Conservation (phyloP, 2,888 invertebrate genomes). For the Tinea pellionella region DNA sequence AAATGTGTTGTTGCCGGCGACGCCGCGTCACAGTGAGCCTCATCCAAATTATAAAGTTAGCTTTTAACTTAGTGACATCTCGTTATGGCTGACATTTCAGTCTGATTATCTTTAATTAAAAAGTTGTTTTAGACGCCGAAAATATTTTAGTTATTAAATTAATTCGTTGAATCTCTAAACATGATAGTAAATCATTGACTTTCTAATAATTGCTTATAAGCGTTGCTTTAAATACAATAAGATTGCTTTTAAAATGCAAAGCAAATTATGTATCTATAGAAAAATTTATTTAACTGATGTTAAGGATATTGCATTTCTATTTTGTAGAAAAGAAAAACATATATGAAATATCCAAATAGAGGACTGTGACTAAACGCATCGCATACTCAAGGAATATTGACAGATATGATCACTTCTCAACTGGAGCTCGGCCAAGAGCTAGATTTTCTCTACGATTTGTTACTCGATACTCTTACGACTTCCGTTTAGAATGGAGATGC, state of each 20-base stretch:
- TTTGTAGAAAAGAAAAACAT: constrained; percentile 6
- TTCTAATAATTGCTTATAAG: constrained; percentile 43
- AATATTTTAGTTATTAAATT: constrained; percentile 57
- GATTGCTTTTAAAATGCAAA: not conserved
- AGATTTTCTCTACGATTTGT: constrained; percentile 63
- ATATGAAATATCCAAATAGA: constrained; percentile 7
- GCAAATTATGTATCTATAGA: not conserved
- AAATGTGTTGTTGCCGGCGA: constrained; percentile 48
- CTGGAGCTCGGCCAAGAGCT: constrained; percentile 63
- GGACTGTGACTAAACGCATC: constrained; percentile 36
- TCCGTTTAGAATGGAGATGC: constrained; percentile 63
- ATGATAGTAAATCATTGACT: constrained; percentile 49
- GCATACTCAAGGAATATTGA: constrained; percentile 62
- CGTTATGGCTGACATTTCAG: constrained; percentile 53
- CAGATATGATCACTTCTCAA: constrained; percentile 66
- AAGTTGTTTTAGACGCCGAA: constrained; percentile 52
- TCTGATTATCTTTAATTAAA: constrained; percentile 63
- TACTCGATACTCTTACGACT: constrained; percentile 53
- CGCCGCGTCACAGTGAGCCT: constrained; percentile 38
- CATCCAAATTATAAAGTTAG: constrained; percentile 51
- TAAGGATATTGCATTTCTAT: constrained; percentile 3
- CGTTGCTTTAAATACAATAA: not conserved
- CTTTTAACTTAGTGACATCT: constrained; percentile 43
- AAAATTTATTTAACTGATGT: not conserved
- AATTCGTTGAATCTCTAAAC: constrained; percentile 47